Evolutionary conservation across 2,113 vertebrate species (phyloP), one percentile per base, ranked within the genome.

Genomic region (Misgurnus mizolepis): DNA sequence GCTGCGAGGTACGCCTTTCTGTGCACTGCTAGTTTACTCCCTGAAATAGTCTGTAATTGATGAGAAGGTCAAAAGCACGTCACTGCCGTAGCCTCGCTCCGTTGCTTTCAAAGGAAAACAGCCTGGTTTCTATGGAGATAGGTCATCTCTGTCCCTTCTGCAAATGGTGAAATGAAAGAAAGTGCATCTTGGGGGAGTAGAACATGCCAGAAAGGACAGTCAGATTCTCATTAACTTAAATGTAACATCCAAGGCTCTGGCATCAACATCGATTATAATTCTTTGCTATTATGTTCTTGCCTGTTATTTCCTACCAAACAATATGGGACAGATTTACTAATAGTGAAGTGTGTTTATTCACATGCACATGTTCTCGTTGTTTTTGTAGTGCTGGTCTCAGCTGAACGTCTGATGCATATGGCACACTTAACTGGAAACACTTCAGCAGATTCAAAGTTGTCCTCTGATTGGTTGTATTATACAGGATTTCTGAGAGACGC

Each of bases 81-180:
- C n/a, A 11, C 8, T 14, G 17, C 22, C 14, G 7, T 60, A 45
- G 71, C 55, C 71, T 60, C 60, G 71, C 55, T 70, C 34, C n/a
- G 5, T 18, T 70, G 67, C 43, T 70, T 70, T 56, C 66, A 70
- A 69, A 79, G 43, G 53, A 70, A 79, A 27, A 45, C 45, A 55
- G 71, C 67, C 56, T 79, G 55, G 78, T 79, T 79, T 79, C 67
- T 70, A 70, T 79, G 78, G 67, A 79, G 58, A 79, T 79, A 3
- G 53, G 27, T 50, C 40, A 50, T 70, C 34, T 41, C 39, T 43
- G 43, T 79, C 45, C 27, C 58, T 64, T 53, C 67, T 1, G n/a
- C 47, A 72, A 22, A 53, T 47, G 27, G 50, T 64, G 41, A 39
- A 65, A 72, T 72, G 68, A 40, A 80, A 65, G 49, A 10, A 64